Evolutionary conservation across 2,888 invertebrate genomes (phyloP), one percentile per base, ranked within the genome.

Genomic region (Lasioglossum villosulum): DNA sequence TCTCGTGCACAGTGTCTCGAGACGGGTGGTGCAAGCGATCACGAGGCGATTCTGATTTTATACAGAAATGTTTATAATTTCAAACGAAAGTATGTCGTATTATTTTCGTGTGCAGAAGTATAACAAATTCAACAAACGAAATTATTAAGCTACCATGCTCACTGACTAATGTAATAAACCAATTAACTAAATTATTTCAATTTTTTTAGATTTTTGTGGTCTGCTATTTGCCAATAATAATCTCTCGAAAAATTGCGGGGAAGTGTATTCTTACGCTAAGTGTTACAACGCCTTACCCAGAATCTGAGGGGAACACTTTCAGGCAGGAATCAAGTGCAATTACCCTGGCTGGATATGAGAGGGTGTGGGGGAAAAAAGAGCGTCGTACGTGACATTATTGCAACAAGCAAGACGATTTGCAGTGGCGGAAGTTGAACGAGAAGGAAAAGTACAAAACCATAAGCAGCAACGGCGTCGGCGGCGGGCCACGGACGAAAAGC

Each of bases 381-480:
- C 48, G 59, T 30, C 83, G 83, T 63, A 77, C 82, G 89, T 83
- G 84, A 90, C 78, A 87, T 80, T 90, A 83, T 86, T 81, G 82
- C 79, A 86, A 89, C 86, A 86, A 86, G 82, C 73, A 72, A 59
- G 68, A 75, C 84, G 78, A 87, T 84, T 77, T 76, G 84, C 76
- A 48, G 74, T 8, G 68, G 68, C 37, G 80, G 63, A 81, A 63
- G 75, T 48, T 59, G 81, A 75, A 42, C 66, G 73, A 63, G 74
- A 80, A 27, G 82, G 71, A 77, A 78, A 82, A 75, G 80, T 75
- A 70, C 52, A 82, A 75, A 77, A 80, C 63, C 75, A 48, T 76
- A 81, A 80, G 82, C 70, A 87, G 70, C 70, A 70, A 70, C 70
- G 70, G 39, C 39, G 70, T 70, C 70, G 39, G 73, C 52, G 76